Base-by-base conservation (phyloP, 2,797 vertebrate genomes). In the Crenichthys baileyi region DNA sequence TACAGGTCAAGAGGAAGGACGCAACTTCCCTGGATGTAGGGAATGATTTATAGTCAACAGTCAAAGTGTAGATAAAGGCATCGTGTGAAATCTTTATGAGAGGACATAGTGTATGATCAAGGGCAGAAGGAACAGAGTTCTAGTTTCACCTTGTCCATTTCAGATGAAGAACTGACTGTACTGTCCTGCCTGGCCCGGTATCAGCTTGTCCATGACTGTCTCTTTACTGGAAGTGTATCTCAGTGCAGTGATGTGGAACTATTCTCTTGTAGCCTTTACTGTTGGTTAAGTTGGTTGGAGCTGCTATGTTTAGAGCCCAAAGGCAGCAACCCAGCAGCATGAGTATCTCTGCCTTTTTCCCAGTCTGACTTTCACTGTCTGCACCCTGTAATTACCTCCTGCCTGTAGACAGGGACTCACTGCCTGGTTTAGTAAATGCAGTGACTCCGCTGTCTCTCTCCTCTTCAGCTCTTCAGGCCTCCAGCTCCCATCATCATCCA, bases 331-430 rank as follows among this genome's bases (percentile, higher is more conserved):
- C 88, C 80, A 68, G 91, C 87, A 89, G 90, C 91, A 91, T 83
- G 86, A 90, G 87, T 83, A 92, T 93, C 94, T 91, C 85, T 53
- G 56, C 79, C 82, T 91, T 87, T 83, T 85, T 39, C 83, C 79
- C 79, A 80, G 90, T 91, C 78, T 78, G 84, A 87, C 86, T 88
- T 80, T 87, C 91, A 89, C 80, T 80, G 75, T 76, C 80, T 80
- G 80, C 65, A 83, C 94, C 93, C 94, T 96, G 94, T 96, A 96
- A 96, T 96, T 96, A 96, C 82, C 56, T 74, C 86, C 85, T 79
- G 89, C 78, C 85, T 87, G 75, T 83, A 85, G 78, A 90, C 84
- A 83, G 83, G 73, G 84, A 89, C 93, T 87, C 90, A 88, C 86
- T 81, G 75, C 91, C 90, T 82, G 90, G 90, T 91, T 90, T 88